Evolutionary conservation across 2,888 invertebrate species (phyloP).

Genomic region (Tetragnatha montana): DNA sequence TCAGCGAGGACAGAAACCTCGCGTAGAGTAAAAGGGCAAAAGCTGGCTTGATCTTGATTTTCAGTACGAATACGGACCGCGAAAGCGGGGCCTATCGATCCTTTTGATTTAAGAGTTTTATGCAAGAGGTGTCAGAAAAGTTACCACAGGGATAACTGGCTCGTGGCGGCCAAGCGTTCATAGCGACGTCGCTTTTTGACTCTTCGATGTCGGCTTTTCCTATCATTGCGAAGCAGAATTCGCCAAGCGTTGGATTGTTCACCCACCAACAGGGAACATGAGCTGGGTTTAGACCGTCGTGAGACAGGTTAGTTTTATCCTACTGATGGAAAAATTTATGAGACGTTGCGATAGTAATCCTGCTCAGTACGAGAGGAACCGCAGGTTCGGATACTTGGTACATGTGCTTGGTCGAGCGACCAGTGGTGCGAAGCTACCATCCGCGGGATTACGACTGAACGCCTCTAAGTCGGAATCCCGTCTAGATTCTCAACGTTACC

Average conservation of each 20-base stretch:
- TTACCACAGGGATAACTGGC: conserved; percentile 76
- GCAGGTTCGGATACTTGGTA: conserved; percentile 81
- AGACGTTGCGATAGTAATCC: conserved; percentile 79
- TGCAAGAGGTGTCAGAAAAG: conserved; percentile 75
- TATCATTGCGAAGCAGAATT: conserved; percentile 85
- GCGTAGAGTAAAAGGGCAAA: conserved; percentile 84
- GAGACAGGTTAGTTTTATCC: conserved; percentile 77
- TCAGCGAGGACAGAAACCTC: conserved; percentile 84
- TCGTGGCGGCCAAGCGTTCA: conserved; percentile 75
- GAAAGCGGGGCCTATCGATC: conserved; percentile 83
- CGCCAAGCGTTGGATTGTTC: conserved; percentile 85
- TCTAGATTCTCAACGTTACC: conserved; percentile 77
- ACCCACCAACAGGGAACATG: conserved; percentile 83
- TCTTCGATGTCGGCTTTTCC: conserved; percentile 85
- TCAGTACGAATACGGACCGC: conserved; percentile 79
- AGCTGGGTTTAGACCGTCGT: conserved; percentile 83
- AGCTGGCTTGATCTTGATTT: conserved; percentile 83
- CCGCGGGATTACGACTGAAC: conserved; percentile 80
- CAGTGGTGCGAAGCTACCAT: conserved; percentile 82
- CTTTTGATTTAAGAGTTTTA: conserved; percentile 79
- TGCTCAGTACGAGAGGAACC: conserved; percentile 80
- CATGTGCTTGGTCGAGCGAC: conserved; percentile 81
- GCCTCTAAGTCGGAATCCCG: conserved; percentile 81
- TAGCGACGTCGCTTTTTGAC: conserved; percentile 75
- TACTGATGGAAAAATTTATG: conserved; percentile 28